Base-by-base conservation (phyloP, 1,140 invertebrate genomes). In the Solenopsis invicta region DNA sequence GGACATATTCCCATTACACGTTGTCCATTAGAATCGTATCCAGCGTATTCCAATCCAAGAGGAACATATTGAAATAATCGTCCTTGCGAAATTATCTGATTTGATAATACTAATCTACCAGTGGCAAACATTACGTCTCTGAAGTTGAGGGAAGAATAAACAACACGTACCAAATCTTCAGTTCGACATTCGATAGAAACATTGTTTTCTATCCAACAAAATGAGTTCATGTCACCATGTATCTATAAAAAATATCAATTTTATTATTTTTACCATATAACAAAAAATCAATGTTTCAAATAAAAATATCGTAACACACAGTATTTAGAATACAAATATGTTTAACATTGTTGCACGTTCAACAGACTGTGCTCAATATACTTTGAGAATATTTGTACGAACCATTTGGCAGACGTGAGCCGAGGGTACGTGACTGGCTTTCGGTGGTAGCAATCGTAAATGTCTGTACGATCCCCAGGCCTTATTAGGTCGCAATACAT, bases 151-250 rank as follows among this genome's bases (percentile, higher is more conserved):
- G 97, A 96, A 0, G 97, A 93, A 90, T 97, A 98, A 61, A 97
- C 96, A 4, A 96, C 95, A 61, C 95, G 95, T 3, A 96, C 89
- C 1, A 97, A 80, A 88, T 96, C 76, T 59, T 93, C 93, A 54
- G n/a, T n/a, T n/a, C 96, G 74, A 67, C 87, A 18, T 4, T 62
- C 89, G 52, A 91, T 78, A 21, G 94, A 85, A 62, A 95, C 93
- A 59, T 96, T 96, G 80, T 96, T 97, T 94, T 98, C 95, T 2
- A 99, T 95, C 99, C 99, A 99, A 18, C 94, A 96, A 2, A 99
- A 93, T 61, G 97, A 97, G 0, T 97, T 97, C 24, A 99, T 94
- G 94, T 99, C 99, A 76, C 98, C 98, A 88, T 97, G 96, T 13
- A 97, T 18, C 85, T 86, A n/a, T 13, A 34, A 5, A 34, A 34